Percentiles rank a stretch among this genome's conserved stretches.
Conservation (phyloP, 2,888 invertebrate genomes). For the Plebejus melissa region DNA sequence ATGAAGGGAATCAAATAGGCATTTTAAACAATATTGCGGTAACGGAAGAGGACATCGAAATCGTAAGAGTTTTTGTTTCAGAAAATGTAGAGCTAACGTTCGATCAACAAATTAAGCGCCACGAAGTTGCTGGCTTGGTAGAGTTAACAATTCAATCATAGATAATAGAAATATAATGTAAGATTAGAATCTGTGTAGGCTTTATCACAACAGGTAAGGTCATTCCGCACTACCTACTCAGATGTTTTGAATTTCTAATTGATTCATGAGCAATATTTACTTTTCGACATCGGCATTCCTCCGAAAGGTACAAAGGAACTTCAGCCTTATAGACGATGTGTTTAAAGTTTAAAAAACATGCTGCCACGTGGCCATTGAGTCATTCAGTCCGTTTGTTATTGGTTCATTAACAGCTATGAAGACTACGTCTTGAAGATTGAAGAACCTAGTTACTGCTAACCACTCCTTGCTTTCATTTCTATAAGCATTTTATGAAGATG, state of each 20-base stretch:
- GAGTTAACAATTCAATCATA: neutral
- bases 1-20: too few relatives aligned
- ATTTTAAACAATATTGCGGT: too few relatives aligned
- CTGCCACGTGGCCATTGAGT: neutral
- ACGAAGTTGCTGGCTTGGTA: too few relatives aligned
- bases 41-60: too few relatives aligned
- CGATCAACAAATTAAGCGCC: too few relatives aligned
- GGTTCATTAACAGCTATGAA: neutral
- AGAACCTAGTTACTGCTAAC: neutral
- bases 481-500: neutral
- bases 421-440: neutral
- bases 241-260: slow-evolving; percentile 14
- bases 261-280: slow-evolving; percentile 2
- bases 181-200: neutral
- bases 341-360: neutral
- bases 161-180: neutral
- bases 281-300: slow-evolving; percentile 9
- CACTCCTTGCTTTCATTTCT: neutral
- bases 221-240: slow-evolving; percentile 6
- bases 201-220: neutral
- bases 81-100: too few relatives aligned
- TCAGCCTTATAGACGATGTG: neutral
- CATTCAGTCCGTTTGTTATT: neutral
- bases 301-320: neutral
- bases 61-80: too few relatives aligned